Evolutionary conservation across 2,113 vertebrate genomes (phyloP).

Genomic region (Thymallus thymallus): DNA sequence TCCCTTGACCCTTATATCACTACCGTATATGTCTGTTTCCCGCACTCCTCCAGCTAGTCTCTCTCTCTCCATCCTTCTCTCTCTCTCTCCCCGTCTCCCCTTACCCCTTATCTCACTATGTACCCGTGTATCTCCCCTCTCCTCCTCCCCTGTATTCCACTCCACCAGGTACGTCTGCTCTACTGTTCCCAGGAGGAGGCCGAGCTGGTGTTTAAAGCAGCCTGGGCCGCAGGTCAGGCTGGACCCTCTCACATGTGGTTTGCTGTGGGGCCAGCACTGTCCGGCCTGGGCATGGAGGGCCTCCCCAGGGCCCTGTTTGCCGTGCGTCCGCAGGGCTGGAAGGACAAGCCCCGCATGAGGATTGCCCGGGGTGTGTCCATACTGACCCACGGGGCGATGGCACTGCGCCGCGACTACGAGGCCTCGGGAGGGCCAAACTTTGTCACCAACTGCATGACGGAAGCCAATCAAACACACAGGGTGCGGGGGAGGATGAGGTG

Average conservation of each 20-base stretch:
- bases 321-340: conserved; percentile 88
- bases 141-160: conserved; percentile 27
- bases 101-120: conserved; percentile 70
- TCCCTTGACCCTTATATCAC: background rate
- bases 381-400: conserved; percentile 87
- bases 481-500: conserved; percentile 9
- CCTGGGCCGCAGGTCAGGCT: conserved; percentile 83
- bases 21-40: background rate
- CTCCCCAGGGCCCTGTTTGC: conserved; percentile 86
- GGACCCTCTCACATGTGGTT: conserved; percentile 93
- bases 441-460: conserved; percentile 84
- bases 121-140: conserved; percentile 54
- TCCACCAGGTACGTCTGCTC: conserved; percentile 84
- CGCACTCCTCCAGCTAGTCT: background rate
- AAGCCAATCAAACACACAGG: conserved; percentile 72
- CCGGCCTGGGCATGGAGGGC: conserved; percentile 78
- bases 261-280: conserved; percentile 85
- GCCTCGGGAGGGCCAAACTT: conserved; percentile 83
- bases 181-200: conserved; percentile 94
- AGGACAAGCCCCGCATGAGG: conserved; percentile 82
- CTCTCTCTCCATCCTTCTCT: background rate
- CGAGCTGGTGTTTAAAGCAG: conserved; percentile 84
- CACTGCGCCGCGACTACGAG: conserved; percentile 84
- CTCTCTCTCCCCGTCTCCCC: conserved; percentile 52
- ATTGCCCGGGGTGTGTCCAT: conserved; percentile 88